Conservation (phyloP, 1,140 invertebrate genomes). For the Polyergus mexicanus region DNA sequence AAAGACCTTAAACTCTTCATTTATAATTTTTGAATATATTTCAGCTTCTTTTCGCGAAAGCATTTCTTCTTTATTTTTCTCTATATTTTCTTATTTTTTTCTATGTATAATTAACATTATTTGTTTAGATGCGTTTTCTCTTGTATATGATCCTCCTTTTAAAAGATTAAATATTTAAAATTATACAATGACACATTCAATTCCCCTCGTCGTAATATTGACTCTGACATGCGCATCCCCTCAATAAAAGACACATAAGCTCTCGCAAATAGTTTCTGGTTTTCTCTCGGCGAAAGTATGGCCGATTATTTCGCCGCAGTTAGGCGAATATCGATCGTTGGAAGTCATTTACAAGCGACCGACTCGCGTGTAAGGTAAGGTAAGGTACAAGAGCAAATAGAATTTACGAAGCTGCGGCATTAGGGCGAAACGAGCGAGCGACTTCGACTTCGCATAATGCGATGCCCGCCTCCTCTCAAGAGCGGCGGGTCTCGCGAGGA, state of each 20-base stretch:
- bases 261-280: background rate
- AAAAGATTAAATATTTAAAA: background rate
- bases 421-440: conserved; percentile 50
- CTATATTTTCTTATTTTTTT: background rate
- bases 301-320: conserved; percentile 47
- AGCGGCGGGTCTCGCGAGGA: conserved; percentile 68
- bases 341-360: conserved; percentile 39
- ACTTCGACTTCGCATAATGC: conserved; percentile 74
- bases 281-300: background rate
- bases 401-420: conserved; percentile 70
- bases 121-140: background rate
- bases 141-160: background rate
- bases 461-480: conserved; percentile 61
- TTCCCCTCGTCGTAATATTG: background rate
- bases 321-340: conserved; percentile 49
- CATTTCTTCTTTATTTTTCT: background rate
- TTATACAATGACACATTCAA: conserved; percentile 1
- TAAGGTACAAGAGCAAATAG: conserved; percentile 63
- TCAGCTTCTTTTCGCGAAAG: background rate
- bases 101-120: background rate
- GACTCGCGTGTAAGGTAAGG: conserved; percentile 2
- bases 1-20: background rate
- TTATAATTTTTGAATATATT: background rate
- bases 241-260: conserved; percentile 48
- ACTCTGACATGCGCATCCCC: background rate